Conservation (phyloP, 2,113 vertebrate genomes). For the Triplophysa rosa region DNA sequence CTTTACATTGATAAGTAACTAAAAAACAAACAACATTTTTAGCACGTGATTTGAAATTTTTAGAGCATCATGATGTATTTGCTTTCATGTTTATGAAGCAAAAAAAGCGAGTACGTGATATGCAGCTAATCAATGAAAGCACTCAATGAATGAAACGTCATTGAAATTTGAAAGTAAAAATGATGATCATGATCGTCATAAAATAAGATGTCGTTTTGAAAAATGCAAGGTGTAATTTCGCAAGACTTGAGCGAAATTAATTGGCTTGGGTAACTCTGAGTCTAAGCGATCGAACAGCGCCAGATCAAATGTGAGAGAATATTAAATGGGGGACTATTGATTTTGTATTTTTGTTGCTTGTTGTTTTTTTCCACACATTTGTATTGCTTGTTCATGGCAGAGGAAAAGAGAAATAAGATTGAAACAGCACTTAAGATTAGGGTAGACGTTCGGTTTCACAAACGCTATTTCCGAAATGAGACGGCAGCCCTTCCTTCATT, state of each 20-base stretch:
- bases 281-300: constrained; percentile 55
- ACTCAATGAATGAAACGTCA: background rate
- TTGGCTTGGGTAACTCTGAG: constrained; percentile 58
- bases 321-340: constrained; percentile 59
- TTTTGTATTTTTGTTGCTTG: constrained; percentile 48
- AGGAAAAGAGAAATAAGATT: constrained; percentile 48
- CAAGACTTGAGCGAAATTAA: constrained; percentile 63
- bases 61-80: constrained; percentile 1
- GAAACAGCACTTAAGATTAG: constrained; percentile 26
- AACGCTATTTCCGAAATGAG: constrained; percentile 59
- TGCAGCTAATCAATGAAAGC: background rate
- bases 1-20: constrained; percentile 7
- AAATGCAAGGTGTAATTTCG: constrained; percentile 66
- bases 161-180: background rate
- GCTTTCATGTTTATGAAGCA: background rate
- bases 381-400: constrained; percentile 28
- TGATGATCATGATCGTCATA: constrained; percentile 13
- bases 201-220: constrained; percentile 60
- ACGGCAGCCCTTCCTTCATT: constrained; percentile 42
- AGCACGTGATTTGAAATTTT: background rate
- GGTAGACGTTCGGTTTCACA: constrained; percentile 42
- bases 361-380: constrained; percentile 50
- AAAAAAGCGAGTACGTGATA: no score
- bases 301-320: constrained; percentile 58
- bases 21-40: background rate